phyloP scores from a whole-genome alignment of 2,888 invertebrate species.

The Tromatobia lineatoria region DNA sequence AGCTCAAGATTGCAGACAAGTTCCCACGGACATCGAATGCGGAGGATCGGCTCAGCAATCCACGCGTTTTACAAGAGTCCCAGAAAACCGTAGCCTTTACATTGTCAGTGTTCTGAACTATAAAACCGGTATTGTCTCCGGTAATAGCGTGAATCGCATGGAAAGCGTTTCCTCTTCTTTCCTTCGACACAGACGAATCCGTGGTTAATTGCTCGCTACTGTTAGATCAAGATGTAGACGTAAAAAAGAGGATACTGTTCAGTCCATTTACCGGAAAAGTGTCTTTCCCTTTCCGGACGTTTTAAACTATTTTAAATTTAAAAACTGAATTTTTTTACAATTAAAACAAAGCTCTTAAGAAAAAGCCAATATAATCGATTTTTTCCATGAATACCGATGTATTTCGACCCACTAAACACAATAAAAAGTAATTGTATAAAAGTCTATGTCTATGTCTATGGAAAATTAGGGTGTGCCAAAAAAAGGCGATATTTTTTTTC shows the following conservation, averaged over 20 bases:
- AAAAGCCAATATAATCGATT: too few species aligned
- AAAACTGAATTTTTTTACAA: too few species aligned
- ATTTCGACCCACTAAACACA: too few species aligned
- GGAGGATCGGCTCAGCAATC: constrained; percentile 12
- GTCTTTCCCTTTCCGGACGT: neutral
- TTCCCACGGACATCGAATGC: constrained; percentile 51
- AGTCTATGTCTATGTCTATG: too few species aligned
- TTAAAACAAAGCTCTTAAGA: too few species aligned
- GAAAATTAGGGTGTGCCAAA: too few species aligned
- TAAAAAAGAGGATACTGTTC: constrained; percentile 16
- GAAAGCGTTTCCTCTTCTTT: neutral
- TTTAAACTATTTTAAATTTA: too few species aligned
- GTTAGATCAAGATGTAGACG: neutral
- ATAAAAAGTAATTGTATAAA: too few species aligned
- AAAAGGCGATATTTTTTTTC: too few species aligned
- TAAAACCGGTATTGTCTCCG: constrained; percentile 67
- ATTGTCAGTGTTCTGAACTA: constrained; percentile 49
- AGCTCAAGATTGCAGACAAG: neutral
- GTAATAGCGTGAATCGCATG: constrained; percentile 15
- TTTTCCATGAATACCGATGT: too few species aligned
- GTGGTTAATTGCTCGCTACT: constrained; percentile 53
- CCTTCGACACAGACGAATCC: constrained; percentile 57
- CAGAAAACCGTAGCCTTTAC: constrained; percentile 46
- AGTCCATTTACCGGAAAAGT: constrained; percentile 19
- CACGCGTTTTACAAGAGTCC: constrained; percentile 44